Percentiles rank a stretch among this genome's conserved stretches.
These are phyloP conservation scores for Anthopleura xanthogrammica DNA, from an alignment of 92 coral and sea anemone species.

Conservation along the genomic window DNA sequence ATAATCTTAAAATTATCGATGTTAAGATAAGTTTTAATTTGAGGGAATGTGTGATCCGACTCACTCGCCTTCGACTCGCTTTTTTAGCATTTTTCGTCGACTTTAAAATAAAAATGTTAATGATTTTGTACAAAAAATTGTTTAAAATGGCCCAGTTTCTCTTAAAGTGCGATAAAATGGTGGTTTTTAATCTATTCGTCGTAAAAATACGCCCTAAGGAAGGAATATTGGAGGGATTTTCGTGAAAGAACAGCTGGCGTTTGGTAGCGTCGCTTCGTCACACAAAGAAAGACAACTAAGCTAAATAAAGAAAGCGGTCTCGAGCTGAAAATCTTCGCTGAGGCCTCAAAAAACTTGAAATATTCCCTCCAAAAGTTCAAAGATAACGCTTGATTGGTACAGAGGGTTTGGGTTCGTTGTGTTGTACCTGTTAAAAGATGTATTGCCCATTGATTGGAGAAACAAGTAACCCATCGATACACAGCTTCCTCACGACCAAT, in stretches of 20 bases:
- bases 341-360: constrained; percentile 7
- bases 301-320: constrained; percentile 3
- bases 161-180: not conserved
- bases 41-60: not conserved
- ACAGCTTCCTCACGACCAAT: constrained; percentile 82
- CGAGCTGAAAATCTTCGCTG: constrained; percentile 3
- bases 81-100: not conserved
- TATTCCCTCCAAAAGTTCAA: constrained; percentile 47
- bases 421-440: constrained; percentile 44
- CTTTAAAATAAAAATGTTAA: not conserved
- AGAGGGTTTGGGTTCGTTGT: constrained; percentile 9
- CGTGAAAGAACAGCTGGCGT: constrained; percentile 10
- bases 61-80: too few species aligned
- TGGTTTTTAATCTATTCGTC: not conserved
- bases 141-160: not conserved
- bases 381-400: constrained; percentile 37
- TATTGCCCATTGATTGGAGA: constrained; percentile 79
- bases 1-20: not conserved
- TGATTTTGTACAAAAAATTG: constrained; percentile 4
- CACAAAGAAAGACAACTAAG: constrained; percentile 23
- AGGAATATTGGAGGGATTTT: not conserved
- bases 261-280: constrained; percentile 19
- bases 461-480: constrained; percentile 80
- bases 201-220: constrained; percentile 6
- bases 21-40: not conserved